Base-by-base conservation (phyloP, 2,888 invertebrate genomes). In the Diabrotica balteata region DNA sequence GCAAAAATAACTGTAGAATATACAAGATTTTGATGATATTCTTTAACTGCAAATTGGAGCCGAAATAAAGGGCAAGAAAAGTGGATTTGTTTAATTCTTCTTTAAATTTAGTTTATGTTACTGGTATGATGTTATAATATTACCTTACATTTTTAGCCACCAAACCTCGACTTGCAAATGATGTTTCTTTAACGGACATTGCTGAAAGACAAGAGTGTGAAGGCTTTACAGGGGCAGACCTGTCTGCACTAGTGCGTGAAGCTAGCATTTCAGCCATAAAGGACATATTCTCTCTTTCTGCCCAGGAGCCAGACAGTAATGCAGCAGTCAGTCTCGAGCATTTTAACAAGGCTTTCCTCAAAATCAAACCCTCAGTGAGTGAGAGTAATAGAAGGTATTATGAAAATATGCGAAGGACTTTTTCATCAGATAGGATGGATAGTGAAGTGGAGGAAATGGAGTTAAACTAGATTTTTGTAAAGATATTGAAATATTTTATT, bases 191-290 rank as follows among this genome's bases (percentile, higher is more conserved):
- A 72, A 86, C 88, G 72, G 85, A 86, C 5, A 86, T 98, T 53
- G 93, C 93, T 0, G 86, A 84, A 8, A 86, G 91, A 67, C 88
- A 89, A 7, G 84, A 86, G 70, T 89, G 90, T 76, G 89, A 93
- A 11, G 92, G 94, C 10, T 97, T 92, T 80, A 95, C 96, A 0
- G 98, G 98, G 17, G 98, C 98, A 0, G 98, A 98, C 86, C 86
- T 99, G 65, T 92, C 94, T 1, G 94, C 96, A 0, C 85, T 98
- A 60, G 92, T 98, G 0, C 88, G 94, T 75, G 95, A 97, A 80
- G 95, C 98, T 0, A 92, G 94, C 0, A 89, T 94, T 50, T 87
- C 91, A 73, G 91, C 96, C 0, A 84, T 98, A 54, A 91, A 92
- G 66, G 93, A 93, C 74, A 90, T 96, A 76, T 83, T 87, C 4